Conservation (phyloP, 1,140 invertebrate species). For the Magallana ariakensis region DNA sequence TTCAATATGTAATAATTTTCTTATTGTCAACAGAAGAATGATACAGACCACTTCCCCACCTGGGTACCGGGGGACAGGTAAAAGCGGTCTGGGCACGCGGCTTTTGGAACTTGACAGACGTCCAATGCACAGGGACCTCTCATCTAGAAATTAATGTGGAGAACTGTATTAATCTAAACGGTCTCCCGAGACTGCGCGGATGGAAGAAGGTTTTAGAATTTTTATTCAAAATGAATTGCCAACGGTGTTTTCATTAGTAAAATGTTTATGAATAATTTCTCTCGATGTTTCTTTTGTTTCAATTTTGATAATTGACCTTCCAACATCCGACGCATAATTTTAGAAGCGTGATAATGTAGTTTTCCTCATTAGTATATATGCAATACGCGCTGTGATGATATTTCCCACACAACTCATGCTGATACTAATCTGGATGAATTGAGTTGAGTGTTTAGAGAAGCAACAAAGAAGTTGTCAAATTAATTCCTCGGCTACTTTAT, state of each 20-base stretch:
- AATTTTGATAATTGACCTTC: slow-evolving; percentile 18
- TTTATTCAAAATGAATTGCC: slow-evolving; percentile 33
- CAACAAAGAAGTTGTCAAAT: neutral
- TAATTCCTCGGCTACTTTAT: too few species aligned
- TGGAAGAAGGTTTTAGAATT: neutral
- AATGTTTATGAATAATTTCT: slow-evolving; percentile 13
- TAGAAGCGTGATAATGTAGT: neutral
- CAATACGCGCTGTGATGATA: neutral
- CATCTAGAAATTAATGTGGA: neutral
- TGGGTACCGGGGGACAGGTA: neutral
- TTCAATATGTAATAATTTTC: too few species aligned
- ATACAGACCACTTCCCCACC: neutral
- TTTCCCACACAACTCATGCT: neutral
- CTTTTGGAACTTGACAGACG: neutral
- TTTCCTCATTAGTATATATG: neutral
- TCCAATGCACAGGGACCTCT: neutral
- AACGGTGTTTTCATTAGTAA: slow-evolving; percentile 27
- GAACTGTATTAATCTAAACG: slow-evolving; percentile 18
- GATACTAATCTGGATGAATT: neutral
- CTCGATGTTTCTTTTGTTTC: slow-evolving; percentile 25
- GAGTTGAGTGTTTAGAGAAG: neutral
- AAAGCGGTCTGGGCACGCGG: neutral
- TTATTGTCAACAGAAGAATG: neutral
- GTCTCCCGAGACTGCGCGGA: neutral
- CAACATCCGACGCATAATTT: slow-evolving; percentile 7